Evolutionary conservation across 2,888 invertebrate genomes (phyloP).

Genomic region (Criorhina ranunculi): DNA sequence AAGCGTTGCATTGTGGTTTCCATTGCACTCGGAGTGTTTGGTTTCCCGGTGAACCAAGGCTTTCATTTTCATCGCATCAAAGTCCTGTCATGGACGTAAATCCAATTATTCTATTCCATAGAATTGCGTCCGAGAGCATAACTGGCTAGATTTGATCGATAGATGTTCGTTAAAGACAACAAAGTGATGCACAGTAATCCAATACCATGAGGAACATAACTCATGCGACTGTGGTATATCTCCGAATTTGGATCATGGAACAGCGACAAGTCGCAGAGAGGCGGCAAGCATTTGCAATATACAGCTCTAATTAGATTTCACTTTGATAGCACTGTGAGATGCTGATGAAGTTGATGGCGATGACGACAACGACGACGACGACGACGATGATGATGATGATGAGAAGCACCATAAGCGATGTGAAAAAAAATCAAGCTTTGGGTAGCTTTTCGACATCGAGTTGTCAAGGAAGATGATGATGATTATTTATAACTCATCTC

Average conservation of each 20-base stretch:
- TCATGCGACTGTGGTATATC: slow-evolving; percentile 13
- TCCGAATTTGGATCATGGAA: slow-evolving; percentile 1
- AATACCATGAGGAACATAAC: slow-evolving; percentile 30
- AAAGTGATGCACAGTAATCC: slow-evolving; percentile 57
- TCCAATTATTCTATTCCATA: slow-evolving; percentile 60
- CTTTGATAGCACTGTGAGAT: slow-evolving; percentile 57
- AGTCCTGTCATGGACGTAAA: slow-evolving; percentile 38
- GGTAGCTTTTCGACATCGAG: slow-evolving; percentile 23
- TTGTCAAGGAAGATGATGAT: slow-evolving; percentile 53
- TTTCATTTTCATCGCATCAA: slow-evolving; percentile 5
- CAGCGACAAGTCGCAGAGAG: neutral
- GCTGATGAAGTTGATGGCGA: slow-evolving; percentile 44
- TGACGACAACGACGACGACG: no score
- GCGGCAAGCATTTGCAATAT: slow-evolving; percentile 33
- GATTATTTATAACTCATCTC: slow-evolving; percentile 37
- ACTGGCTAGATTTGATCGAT: slow-evolving; percentile 62
- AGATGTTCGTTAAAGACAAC: slow-evolving; percentile 64
- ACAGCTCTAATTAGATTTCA: slow-evolving; percentile 63
- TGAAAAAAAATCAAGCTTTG: slow-evolving; percentile 4
- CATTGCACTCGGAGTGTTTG: neutral
- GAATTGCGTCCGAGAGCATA: slow-evolving; percentile 45
- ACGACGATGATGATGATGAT: slow-evolving; percentile 24
- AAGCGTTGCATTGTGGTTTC: slow-evolving; percentile 5
- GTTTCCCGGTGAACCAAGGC: slow-evolving; percentile 5
- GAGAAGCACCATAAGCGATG: slow-evolving; percentile 42